Evolutionary conservation across 2,888 invertebrate genomes (phyloP), one percentile per base, ranked within the genome.

Genomic region (Ecliptopera silaceata): DNA sequence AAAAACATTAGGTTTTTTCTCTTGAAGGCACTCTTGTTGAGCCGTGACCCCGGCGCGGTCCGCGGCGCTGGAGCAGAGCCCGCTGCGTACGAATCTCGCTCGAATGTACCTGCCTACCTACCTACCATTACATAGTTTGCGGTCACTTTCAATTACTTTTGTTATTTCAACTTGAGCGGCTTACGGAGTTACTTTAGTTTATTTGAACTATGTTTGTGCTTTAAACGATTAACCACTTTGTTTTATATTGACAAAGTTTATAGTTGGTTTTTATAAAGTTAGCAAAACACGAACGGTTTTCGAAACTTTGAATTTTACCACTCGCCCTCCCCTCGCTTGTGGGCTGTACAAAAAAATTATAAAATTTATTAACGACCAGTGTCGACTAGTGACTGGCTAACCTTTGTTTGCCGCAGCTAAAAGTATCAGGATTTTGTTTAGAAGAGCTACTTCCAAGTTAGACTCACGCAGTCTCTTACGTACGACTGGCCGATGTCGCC

Each of bases 131-230:
- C 29, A 44, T 29, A 44, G 43, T 38, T 45, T 18, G 51, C 11
- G 38, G 52, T 39, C 44, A 52, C 45, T 52, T 44, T 29, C 36
- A 17, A 52, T 52, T 52, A 52, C 49, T 49, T 52, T 45, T 31
- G 45, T 29, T 38, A 36, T 36, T 51, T 38, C 44, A 15, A 48
- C 12, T 12, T n/a, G 12, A 15, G 15, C 22, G 12, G n/a, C 34
- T 44, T 2, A 41, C 32, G 20, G n/a, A 6, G 34, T 26, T 34
- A 18, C 8, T 29, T 36, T 43, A 36, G 43, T 43, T 36, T 15
- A 32, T 34, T 32, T 20, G 13, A 50, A 22, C 26, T 36, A n/a
- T 22, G 26, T 20, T n/a, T 34, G 15, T 22, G 12, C 34, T 50
- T 36, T 6, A 22, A 36, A n/a, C 26, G 22, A 34, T 22, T 43